A percentile compares a stretch with the other conserved stretches of the same genome.
Evolutionary conservation across 1,140 invertebrate genomes (phyloP).

Genomic region (Euwallacea fornicatus): DNA sequence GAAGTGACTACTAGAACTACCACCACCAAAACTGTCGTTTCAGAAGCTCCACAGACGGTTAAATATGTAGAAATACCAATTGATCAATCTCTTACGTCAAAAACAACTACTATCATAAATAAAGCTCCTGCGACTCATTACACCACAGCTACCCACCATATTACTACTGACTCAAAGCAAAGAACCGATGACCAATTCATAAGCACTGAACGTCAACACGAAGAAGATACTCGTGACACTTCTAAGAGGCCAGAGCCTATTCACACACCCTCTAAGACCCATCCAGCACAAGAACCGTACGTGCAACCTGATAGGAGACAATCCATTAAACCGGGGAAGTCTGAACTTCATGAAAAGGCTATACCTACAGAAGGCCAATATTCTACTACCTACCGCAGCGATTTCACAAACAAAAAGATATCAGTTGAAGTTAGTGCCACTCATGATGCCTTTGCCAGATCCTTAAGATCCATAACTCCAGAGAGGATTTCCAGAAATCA

Average conservation of each 20-base stretch:
- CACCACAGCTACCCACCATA: constrained; percentile 19
- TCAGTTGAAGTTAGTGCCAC: constrained; percentile 66
- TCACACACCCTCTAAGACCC: neutral
- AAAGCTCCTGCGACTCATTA: constrained; percentile 1
- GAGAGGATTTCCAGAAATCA: constrained; percentile 56
- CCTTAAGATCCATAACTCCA: constrained; percentile 63
- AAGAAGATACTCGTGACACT: constrained; percentile 18
- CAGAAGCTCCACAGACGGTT: neutral
- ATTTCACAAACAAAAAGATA: constrained; percentile 61
- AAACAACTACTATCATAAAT: constrained; percentile 15
- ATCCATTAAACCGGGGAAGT: constrained; percentile 43
- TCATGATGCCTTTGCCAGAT: constrained; percentile 71
- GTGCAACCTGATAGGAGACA: constrained; percentile 40
- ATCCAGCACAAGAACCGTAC: constrained; percentile 49
- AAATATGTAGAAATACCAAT: constrained; percentile 16
- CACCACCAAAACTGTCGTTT: constrained; percentile 6
- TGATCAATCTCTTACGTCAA: constrained; percentile 12
- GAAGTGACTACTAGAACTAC: neutral
- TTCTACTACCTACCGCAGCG: constrained; percentile 62
- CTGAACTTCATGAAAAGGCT: constrained; percentile 43
- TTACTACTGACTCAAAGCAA: constrained; percentile 6
- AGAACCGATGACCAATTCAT: constrained; percentile 35
- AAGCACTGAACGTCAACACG: constrained; percentile 37
- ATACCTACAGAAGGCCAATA: constrained; percentile 56
- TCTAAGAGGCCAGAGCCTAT: constrained; percentile 1